Base-by-base conservation (phyloP, 2,797 vertebrate species). In the Ibycter americanus region DNA sequence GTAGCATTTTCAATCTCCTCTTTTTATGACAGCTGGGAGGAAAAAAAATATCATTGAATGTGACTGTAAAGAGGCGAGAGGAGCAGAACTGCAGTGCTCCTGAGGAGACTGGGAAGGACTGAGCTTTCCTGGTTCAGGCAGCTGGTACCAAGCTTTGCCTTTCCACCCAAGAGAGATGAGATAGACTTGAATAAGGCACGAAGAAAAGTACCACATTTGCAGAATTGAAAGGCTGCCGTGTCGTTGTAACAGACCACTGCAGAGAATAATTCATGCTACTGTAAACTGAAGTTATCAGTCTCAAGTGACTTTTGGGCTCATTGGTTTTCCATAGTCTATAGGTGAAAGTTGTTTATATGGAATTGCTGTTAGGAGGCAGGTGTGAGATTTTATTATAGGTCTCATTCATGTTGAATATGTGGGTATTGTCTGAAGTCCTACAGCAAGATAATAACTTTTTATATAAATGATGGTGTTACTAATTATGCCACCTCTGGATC, bases 181-280 rank as follows among this genome's bases (percentile, higher is more conserved):
- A 32, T 5, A 16, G 44, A 8, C 63, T 31, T 73, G 31, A 63
- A n/a, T 36, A 26, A 49, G 29, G 36, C 38, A 76, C 32, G 23
- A 88, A 70, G 38, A 25, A 40, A 20, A 0, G 0, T 38, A 49
- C 42, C 1, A 4, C 8, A 14, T 44, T 44, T 34, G 29, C 25
- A 32, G 49, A 80, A 87, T n/a, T 21, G 23, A 59, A 49, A 21
- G 34, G 29, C n/a, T 23, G 26, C 7, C 22, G 4, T 9, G 22
- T 27, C 6, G 22, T 27, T 63, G 40, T 44, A 63, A 42, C 15
- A 36, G 46, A 31, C 22, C 15, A 17, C 34, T 27, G 47, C 3
- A 62, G 49, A 49, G 40, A 58, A 27, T 29, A 40, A 76, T 38
- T 59, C 15, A 10, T 12, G 34, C 34, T n/a, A 6, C 3, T 17